Evolutionary conservation across 92 coral and sea anemone species (phyloP).

Genomic region (Phenganax stokvisi): DNA sequence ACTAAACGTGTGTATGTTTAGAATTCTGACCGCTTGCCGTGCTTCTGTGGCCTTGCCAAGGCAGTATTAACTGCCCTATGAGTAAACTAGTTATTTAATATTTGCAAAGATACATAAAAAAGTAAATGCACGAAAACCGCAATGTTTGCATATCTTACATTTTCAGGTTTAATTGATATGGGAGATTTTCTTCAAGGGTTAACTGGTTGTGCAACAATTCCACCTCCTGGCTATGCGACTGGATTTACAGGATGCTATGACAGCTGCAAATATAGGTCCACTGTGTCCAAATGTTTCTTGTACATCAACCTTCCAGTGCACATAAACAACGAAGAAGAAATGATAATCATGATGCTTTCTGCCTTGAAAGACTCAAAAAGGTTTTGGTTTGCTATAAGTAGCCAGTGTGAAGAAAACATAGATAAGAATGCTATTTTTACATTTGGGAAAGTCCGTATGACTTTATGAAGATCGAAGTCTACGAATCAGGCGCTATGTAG

Average conservation of each 20-base stretch:
- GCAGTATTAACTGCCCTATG: no score
- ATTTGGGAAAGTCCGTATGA: background rate
- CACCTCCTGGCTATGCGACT: background rate
- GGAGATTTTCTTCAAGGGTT: background rate
- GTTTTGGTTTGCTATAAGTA: background rate
- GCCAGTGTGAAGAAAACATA: background rate
- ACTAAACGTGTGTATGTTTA: no score
- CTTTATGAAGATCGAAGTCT: no score
- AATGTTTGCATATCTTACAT: background rate
- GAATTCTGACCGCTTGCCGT: no score
- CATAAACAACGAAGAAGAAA: background rate
- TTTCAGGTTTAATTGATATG: background rate
- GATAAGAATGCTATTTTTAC: background rate
- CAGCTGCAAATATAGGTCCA: background rate
- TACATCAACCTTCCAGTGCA: constrained; percentile 1
- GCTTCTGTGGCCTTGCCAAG: no score
- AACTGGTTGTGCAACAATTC: background rate
- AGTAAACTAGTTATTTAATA: background rate
- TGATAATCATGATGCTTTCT: background rate
- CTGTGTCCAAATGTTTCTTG: background rate
- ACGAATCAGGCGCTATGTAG: no score
- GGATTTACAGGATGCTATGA: background rate
- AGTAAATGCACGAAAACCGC: background rate
- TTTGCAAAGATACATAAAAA: background rate
- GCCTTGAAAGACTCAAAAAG: background rate